Conservation (phyloP, 2,797 vertebrate species). For the Stomatorhinus walkeri region DNA sequence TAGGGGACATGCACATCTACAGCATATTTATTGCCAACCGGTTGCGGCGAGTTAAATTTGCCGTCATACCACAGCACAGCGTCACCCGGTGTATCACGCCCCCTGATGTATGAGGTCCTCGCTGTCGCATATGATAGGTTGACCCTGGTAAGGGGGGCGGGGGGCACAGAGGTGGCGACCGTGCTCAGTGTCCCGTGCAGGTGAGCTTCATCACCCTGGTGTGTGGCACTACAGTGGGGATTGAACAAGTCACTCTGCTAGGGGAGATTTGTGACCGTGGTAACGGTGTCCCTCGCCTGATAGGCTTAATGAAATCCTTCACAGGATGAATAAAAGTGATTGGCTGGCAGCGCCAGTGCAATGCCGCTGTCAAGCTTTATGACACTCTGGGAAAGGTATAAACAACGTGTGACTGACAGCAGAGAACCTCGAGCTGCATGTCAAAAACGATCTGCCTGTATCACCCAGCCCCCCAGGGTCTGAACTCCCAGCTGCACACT, state of each 20-base stretch:
- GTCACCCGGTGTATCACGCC: not conserved
- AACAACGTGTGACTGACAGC: not conserved
- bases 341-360: not conserved
- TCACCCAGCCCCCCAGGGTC: not conserved
- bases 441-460: not conserved
- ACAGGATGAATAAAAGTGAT: not conserved
- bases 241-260: not conserved
- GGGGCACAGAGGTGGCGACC: not conserved
- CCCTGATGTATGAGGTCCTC: not conserved
- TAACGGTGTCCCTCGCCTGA: slow-evolving; percentile 18
- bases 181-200: not conserved
- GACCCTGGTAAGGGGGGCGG: not conserved
- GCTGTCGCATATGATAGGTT: not conserved
- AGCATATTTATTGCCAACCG: not conserved
- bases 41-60: not conserved
- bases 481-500: not conserved
- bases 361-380: not conserved
- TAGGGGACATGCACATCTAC: not conserved
- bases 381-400: not conserved
- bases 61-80: not conserved
- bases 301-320: not conserved
- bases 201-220: not conserved
- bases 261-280: not conserved
- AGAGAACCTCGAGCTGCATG: not conserved
- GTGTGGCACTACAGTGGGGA: not conserved